Conservation (phyloP, 2,888 invertebrate genomes). For the Listrodromus nycthemerus region DNA sequence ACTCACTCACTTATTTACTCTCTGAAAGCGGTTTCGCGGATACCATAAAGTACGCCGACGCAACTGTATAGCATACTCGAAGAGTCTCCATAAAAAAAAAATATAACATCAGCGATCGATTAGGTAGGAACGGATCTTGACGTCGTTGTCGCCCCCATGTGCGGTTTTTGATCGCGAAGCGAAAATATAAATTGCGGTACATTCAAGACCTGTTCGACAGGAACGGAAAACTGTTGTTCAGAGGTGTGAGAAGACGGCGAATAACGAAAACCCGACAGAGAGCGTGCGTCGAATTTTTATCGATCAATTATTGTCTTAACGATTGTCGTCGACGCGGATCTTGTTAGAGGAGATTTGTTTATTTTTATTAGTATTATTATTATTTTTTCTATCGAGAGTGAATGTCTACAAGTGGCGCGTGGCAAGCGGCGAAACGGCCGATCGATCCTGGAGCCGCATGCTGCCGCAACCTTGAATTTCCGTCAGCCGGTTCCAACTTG, state of each 20-base stretch:
- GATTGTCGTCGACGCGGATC: neutral
- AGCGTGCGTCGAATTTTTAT: conserved; percentile 13
- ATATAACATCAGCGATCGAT: neutral
- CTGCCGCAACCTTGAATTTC: conserved; percentile 45
- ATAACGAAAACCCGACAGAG: neutral
- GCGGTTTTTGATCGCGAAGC: neutral
- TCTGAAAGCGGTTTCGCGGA: conserved; percentile 52
- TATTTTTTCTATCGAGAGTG: conserved; percentile 12
- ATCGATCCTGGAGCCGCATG: conserved; percentile 45
- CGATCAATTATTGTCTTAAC: neutral
- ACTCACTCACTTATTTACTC: conserved; percentile 66
- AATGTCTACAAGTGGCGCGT: conserved; percentile 7
- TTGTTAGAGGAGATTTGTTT: conserved; percentile 12
- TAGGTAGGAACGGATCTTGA: conserved; percentile 7
- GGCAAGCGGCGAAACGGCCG: conserved; percentile 29
- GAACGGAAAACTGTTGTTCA: neutral
- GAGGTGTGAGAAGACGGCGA: neutral
- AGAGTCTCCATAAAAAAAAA: conserved; percentile 15
- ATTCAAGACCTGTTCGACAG: neutral
- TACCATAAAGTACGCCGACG: conserved; percentile 32
- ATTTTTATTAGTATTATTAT: too few relatives aligned
- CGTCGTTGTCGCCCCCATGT: neutral
- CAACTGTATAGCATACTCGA: neutral
- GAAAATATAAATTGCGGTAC: neutral
- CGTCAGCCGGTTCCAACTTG: conserved; percentile 21